phyloP scores from a whole-genome alignment of 2,888 invertebrate species.

The Nemotelus nigrinus region DNA sequence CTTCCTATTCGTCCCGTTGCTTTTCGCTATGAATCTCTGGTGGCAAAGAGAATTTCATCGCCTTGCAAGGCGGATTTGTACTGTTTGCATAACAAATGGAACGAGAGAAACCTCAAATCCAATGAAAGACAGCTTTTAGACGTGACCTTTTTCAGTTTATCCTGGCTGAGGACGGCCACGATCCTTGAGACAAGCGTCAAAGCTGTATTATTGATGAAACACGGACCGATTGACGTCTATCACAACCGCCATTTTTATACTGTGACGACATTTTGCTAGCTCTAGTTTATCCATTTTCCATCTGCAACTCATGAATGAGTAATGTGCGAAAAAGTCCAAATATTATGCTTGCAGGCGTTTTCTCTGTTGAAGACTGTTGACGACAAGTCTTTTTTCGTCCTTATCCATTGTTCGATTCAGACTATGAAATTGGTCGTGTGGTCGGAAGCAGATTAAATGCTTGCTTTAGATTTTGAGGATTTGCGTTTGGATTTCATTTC shows the following conservation, averaged over 20 bases:
- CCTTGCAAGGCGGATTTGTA: neutral
- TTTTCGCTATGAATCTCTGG: neutral
- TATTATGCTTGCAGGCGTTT: conserved; percentile 36
- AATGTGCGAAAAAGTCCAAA: conserved; percentile 33
- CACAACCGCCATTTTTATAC: neutral
- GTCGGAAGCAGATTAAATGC: neutral
- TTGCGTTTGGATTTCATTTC: too few relatives aligned
- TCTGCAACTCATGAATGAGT: conserved; percentile 44
- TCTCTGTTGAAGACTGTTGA: conserved; percentile 27
- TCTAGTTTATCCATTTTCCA: conserved; percentile 43
- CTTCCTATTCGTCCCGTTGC: too few relatives aligned
- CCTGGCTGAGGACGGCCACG: neutral
- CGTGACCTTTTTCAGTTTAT: conserved; percentile 36
- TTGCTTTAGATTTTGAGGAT: too few relatives aligned
- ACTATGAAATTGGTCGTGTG: neutral
- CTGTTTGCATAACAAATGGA: conserved; percentile 36
- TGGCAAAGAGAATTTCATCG: conserved; percentile 25
- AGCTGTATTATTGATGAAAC: neutral
- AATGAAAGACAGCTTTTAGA: conserved; percentile 27
- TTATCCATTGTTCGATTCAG: neutral
- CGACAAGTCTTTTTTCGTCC: conserved; percentile 1
- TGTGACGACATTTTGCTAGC: conserved; percentile 25
- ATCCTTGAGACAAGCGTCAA: neutral
- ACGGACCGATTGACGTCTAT: neutral
- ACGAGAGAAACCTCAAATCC: conserved; percentile 34